Evolutionary conservation across 2,113 vertebrate genomes (phyloP), one percentile per base, ranked within the genome.

Genomic region (Xiphorhynchus elegans): DNA sequence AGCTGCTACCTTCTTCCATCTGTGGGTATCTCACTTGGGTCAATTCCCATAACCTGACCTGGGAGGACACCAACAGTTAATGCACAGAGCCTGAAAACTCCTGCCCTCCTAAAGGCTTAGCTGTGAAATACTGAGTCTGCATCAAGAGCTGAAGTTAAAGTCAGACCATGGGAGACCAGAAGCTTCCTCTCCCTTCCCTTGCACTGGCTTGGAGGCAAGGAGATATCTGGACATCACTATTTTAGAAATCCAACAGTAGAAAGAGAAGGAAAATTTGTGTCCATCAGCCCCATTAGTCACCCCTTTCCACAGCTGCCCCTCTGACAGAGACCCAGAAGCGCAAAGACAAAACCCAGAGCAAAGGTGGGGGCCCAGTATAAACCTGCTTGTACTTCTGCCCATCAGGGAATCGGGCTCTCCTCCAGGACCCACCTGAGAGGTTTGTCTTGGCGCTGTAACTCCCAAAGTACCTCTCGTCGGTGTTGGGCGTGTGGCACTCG

Each of bases 401-500:
- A 2, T 5, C 15, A 7, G 20, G 19, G 33, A 55, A 18, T 7
- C 1, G 18, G 17, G 21, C 25, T 39, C 5, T 25, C 28, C 1
- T 8, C 13, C 25, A 20, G 52, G 18, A 49, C 94, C 94, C 97
- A 99, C 99, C 99, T 23, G 94, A 97, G 11, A 99, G 97, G 21
- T 55, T 85, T 0, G 67, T 97, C 83, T 85, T 97, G 2, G 97
- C 98, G 3, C 58, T 98, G 97, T 99, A 99, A 56, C 12, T 97
- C 53, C 99, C 99, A 0, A 89, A 46, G 95, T 97, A 99, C 7
- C 0, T 2, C 4, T 0, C 1, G 8, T 98, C 98, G 0, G 96
- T 92, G 97, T 93, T 99, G 24, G 98, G 93, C 0, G 98, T 99
- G 85, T 93, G 16, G 46, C 99, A 99, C n/a, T 99, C 98, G 9